Evolutionary conservation across 2,888 invertebrate genomes (phyloP), one percentile per base, ranked within the genome.

Genomic region (Melinaea marsaeus): DNA sequence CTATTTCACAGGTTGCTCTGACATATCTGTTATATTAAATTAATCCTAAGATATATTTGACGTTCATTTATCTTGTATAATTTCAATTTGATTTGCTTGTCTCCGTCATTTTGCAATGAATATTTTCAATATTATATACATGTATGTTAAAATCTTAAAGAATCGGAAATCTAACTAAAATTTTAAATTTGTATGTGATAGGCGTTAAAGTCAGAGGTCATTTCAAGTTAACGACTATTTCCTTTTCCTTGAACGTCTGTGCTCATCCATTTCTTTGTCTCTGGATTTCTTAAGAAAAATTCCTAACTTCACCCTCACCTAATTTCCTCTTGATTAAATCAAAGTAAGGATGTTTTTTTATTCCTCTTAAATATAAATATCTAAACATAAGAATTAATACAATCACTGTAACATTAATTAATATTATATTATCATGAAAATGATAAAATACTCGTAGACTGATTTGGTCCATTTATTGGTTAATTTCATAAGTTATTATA

Each of bases 201-300:
- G 58, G 58, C 13, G n/a, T n/a, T 48, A 13, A 22, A 13, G 67
- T 63, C 64, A 67, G 62, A 67, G 64, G 61, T 57, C 64, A 67
- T 69, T 70, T 64, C 65, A 63, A 22, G 22, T 69, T 65, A 65
- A 69, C 66, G 60, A 55, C 69, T 65, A 60, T 65, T 68, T 68
- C 65, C 66, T 69, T 64, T 66, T 67, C 70, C 65, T 22, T 63
- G 64, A 61, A 68, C 61, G 64, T 66, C 65, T 58, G 60, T 47
- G 54, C 22, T 22, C 0, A 1, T 69, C 65, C 66, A 72, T 69
- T 66, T 60, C 57, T 57, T 66, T 69, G 68, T 72, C 68, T 65
- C 64, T 65, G 66, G 67, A 69, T 68, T 61, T 69, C 61, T 69
- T 67, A 56, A 69, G 58, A 69, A 63, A 71, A 72, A 71, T 71